Base-by-base conservation (phyloP, 2,888 invertebrate species). In the Papilio protenor region DNA sequence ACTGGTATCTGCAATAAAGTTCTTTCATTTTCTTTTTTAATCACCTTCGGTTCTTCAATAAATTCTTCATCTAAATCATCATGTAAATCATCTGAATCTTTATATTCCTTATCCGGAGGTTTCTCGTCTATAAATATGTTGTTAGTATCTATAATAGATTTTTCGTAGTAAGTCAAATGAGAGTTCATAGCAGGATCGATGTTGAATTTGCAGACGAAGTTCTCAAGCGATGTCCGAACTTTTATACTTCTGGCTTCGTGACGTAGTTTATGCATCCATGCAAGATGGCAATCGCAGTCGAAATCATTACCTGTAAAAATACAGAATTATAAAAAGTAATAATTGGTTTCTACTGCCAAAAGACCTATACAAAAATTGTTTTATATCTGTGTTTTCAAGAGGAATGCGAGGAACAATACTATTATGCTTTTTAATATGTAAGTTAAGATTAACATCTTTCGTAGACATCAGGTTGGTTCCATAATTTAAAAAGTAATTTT, bases 261-360 rank as follows among this genome's bases (percentile, higher is more conserved):
- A 81, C 96, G 95, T 82, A 98, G 95, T 82, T 96, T 96, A 93
- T 97, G 97, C 94, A 98, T 96, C 98, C 98, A 98, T 79, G 96
- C 96, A 85, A 98, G 95, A 84, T 97, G 97, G 89, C 98, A 98
- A 93, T 98, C 97, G 93, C 98, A 98, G 87, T 96, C 95, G 91
- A 98, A 96, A 86, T 96, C 96, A 93, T 98, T 98, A 85, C 97
- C 98, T 98, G 96, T 76, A 95, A 96, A 91, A 47, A 49, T 12
- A 21, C 8, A 45, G 5, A 40, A 84, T 85, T 40, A 61, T 14
- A 18, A 61, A 52, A 52, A 27, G 72, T 80, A 66, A 52, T 0
- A 6, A 52, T 52, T 5, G 16, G 40, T 40, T 40, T 40, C 8
- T 40, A 40, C 40, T 40, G 8, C 40, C 5, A 8, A 40, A 40